Evolutionary conservation across 2,797 vertebrate genomes (phyloP), one percentile per base, ranked within the genome.

Genomic region (Manis pentadactyla): DNA sequence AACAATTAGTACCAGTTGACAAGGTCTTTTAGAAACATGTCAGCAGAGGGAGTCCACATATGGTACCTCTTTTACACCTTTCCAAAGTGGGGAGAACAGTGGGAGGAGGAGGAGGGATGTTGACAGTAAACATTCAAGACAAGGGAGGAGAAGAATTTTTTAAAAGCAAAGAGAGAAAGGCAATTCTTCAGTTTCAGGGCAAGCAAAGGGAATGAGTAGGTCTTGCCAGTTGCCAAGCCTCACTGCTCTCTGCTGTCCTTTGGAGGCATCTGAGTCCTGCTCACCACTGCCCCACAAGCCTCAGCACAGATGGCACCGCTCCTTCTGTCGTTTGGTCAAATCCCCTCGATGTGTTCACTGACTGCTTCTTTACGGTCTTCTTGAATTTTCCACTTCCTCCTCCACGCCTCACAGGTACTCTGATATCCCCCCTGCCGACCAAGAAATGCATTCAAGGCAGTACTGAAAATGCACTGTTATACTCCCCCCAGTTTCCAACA

Each of bases 1-100:
- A 98, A 98, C 97, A 98, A 98, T 98, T 98, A 97, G 97, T 97
- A 92, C 97, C 98, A 98, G 96, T 98, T 97, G 98, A 97, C 98
- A 98, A 98, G 95, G 98, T 98, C 98, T 98, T 98, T 97, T 82
- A 96, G 98, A 98, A 98, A 98, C 95, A 92, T 92, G 96, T 97
- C 97, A 98, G 97, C 97, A 97, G 97, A 98, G 97, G 98, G 94
- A 98, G 97, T 96, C 97, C 96, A 97, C 98, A 98, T 97, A 98
- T 98, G 98, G 97, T 87, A 98, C 87, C 83, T 98, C 98, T 98
- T 98, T 98, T 97, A 97, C 75, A 97, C 96, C 78, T 97, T 98
- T 98, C 97, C 95, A 97, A 97, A 97, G 69, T 74, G 90, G 94
- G 90, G 91, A 97, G 97, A 94, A 91, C 87, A 96, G 23, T 19